Evolutionary conservation across 2,113 vertebrate species (phyloP), one percentile per base, ranked within the genome.

Genomic region (Sigmodon hispidus): DNA sequence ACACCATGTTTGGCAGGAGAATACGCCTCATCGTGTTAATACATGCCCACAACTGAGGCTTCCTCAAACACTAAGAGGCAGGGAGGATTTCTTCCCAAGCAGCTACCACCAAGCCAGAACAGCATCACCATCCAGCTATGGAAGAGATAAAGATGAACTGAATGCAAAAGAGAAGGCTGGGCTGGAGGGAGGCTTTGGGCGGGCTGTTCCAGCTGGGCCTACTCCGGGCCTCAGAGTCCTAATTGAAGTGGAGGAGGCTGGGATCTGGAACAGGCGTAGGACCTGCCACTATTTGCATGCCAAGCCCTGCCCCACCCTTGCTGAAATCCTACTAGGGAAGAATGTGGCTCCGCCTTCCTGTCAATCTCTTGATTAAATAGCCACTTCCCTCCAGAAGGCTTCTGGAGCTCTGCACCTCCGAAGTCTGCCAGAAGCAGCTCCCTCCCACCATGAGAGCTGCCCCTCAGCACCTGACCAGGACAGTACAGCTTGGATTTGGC

Each of bases 281-380:
- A 70, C 21, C 21, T 24, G 29, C 31, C 31, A 13, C 43, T 69
- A 79, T 73, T 69, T 75, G 40, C 43, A 67, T 21, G 61, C 80
- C 87, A 89, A 86, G 17, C 93, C 36, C 91, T 70, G 43, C 93
- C 96, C 90, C 73, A 73, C 70, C 24, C 97, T 73, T 90, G 95
- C 93, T 88, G 92, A 84, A 73, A 50, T 63, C 45, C 85, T 70
- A 84, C 40, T 69, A 61, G 70, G 22, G 31, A 55, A 36, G 84
- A 75, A 70, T 7, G 63, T 90, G 87, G 91, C 95, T 76, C 97
- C 97, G 92, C 97, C 96, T 84, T 69, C 55, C 92, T 83, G 87
- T 61, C 73, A 80, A 24, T 55, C 50, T 29, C 61, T 77, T 67
- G 40, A 63, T 96, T 97, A 97, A 98, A 96, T 50, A 94, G 94